These are phyloP conservation scores for Synanthedon vespiformis DNA, from an alignment of 2,888 invertebrate species.

Conservation along the genomic window DNA sequence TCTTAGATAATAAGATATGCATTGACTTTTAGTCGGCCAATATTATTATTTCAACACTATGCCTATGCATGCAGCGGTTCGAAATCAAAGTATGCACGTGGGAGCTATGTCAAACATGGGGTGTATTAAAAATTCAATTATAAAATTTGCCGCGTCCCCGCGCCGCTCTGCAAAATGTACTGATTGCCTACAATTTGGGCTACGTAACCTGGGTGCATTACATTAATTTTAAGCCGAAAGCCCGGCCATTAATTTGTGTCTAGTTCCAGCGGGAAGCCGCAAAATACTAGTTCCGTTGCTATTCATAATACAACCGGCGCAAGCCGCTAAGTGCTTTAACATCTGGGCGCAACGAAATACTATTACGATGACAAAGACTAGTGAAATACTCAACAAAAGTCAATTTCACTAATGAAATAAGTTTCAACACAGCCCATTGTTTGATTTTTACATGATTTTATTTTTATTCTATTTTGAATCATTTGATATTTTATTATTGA, in stretches of 20 bases:
- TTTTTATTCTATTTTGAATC: too few species aligned
- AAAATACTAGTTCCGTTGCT: constrained; percentile 64
- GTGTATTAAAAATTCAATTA: constrained; percentile 53
- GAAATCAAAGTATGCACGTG: background rate
- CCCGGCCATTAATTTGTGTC: constrained; percentile 65
- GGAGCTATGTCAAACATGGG: constrained; percentile 7
- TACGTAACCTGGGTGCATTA: constrained; percentile 62
- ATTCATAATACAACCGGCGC: constrained; percentile 67
- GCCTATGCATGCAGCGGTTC: too few species aligned
- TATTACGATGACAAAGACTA: constrained; percentile 51
- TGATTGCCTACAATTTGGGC: constrained; percentile 60
- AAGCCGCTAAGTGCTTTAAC: constrained; percentile 64
- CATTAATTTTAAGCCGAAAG: constrained; percentile 68
- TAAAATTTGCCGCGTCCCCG: constrained; percentile 31
- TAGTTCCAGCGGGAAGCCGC: constrained; percentile 59
- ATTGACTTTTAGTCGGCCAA: too few species aligned
- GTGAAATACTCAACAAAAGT: constrained; percentile 17
- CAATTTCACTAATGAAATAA: background rate
- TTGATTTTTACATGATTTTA: too few species aligned
- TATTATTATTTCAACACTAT: too few species aligned
- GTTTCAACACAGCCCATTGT: background rate
- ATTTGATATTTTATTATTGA: too few species aligned
- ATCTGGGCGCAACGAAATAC: constrained; percentile 59
- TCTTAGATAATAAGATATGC: too few species aligned
- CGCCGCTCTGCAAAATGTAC: constrained; percentile 40